A percentile compares a stretch with the other conserved stretches of the same genome.
Evolutionary conservation across 2,113 vertebrate genomes (phyloP).

Genomic region (Pachycephala philippinensis): DNA sequence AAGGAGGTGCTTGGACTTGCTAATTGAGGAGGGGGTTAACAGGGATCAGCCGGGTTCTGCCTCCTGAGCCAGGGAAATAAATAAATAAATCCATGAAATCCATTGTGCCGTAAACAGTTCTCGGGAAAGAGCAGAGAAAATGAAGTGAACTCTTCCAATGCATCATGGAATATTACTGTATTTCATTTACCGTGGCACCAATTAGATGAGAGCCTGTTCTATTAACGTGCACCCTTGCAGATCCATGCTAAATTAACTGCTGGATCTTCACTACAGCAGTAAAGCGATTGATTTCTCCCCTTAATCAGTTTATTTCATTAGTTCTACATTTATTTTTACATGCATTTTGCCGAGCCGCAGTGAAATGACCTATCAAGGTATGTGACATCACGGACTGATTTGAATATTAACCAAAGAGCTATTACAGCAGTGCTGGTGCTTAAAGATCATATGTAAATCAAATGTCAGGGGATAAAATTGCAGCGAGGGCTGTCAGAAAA

Average conservation of each 20-base stretch:
- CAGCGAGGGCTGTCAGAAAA: slow-evolving; percentile 89
- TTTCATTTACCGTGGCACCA: slow-evolving; percentile 85
- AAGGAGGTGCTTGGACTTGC: background rate
- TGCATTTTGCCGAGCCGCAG: slow-evolving; percentile 70
- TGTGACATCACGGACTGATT: slow-evolving; percentile 79
- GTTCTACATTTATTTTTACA: slow-evolving; percentile 84
- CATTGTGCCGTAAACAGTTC: slow-evolving; percentile 48
- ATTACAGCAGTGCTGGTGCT: slow-evolving; percentile 79
- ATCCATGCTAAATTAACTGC: slow-evolving; percentile 90
- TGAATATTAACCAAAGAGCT: slow-evolving; percentile 94
- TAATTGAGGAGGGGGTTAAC: background rate
- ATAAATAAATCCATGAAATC: background rate
- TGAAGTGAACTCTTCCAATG: slow-evolving; percentile 61
- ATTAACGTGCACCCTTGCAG: slow-evolving; percentile 82
- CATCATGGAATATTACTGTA: slow-evolving; percentile 78
- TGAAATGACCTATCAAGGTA: slow-evolving; percentile 84
- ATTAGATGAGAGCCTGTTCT: slow-evolving; percentile 85
- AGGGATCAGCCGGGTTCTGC: background rate
- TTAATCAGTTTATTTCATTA: slow-evolving; percentile 96
- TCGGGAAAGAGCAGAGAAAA: slow-evolving; percentile 44
- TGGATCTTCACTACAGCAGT: slow-evolving; percentile 84
- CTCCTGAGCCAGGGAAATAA: background rate
- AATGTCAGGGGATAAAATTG: slow-evolving; percentile 88
- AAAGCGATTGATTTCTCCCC: slow-evolving; percentile 90
- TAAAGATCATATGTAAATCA: slow-evolving; percentile 99